Conservation (phyloP, 2,113 vertebrate species). For the Podarcis cretensis region DNA sequence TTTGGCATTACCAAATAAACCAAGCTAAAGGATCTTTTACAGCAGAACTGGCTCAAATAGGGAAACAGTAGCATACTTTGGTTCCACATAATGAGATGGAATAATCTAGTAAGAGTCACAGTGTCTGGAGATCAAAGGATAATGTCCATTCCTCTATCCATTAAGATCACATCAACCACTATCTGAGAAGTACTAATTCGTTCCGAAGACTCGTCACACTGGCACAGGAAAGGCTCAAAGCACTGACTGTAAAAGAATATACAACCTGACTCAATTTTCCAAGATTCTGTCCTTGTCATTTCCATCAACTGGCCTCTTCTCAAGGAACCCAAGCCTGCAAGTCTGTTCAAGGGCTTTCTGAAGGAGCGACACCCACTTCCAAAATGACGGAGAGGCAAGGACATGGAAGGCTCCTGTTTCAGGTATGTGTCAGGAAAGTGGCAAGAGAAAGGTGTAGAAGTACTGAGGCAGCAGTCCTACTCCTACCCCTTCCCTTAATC, state of each 20-base stretch:
- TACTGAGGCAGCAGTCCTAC: neutral
- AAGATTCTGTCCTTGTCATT: neutral
- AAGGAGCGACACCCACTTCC: neutral
- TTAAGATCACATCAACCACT: neutral
- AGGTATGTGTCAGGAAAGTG: neutral
- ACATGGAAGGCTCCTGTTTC: neutral
- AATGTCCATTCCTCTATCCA: neutral
- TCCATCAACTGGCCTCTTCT: fast-evolving
- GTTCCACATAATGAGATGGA: neutral
- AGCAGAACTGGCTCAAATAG: slow-evolving; percentile 30
- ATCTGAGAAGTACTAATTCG: neutral
- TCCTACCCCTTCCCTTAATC: neutral
- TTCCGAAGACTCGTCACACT: neutral
- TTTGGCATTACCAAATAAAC: neutral
- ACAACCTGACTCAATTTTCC: fast-evolving
- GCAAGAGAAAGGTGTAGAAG: neutral
- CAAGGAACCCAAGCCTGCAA: neutral
- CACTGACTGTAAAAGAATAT: neutral
- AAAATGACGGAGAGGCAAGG: neutral
- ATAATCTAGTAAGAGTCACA: slow-evolving; percentile 7
- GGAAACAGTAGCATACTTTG: slow-evolving; percentile 8
- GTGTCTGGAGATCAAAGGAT: neutral
- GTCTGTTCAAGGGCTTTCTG: neutral
- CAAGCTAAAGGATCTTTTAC: neutral
- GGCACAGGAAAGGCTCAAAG: neutral